phyloP scores from a whole-genome alignment of 1,140 invertebrate species.

The Brachystomella parvula region DNA sequence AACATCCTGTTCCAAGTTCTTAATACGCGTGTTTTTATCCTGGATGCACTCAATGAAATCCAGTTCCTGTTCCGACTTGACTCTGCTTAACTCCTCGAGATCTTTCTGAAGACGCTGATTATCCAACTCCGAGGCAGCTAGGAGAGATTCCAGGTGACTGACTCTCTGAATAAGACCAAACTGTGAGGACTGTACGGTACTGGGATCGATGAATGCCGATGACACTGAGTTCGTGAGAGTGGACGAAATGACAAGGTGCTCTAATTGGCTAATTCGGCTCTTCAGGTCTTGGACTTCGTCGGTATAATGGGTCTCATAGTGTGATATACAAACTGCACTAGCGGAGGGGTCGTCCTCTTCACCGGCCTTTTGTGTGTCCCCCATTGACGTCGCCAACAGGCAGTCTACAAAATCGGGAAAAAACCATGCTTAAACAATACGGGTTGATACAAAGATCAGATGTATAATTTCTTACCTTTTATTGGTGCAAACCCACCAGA shows the following conservation, averaged over 20 bases:
- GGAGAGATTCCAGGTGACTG: slow-evolving; percentile 26
- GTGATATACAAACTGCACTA: background rate
- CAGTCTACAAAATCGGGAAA: no score
- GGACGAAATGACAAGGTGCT: slow-evolving; percentile 24
- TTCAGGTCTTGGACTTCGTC: slow-evolving; percentile 21
- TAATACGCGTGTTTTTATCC: slow-evolving; percentile 17
- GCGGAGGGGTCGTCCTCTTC: no score
- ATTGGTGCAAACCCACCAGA: no score
- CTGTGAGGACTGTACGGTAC: background rate
- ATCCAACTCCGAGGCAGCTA: slow-evolving; percentile 32
- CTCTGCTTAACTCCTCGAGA: slow-evolving; percentile 14
- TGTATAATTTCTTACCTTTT: no score
- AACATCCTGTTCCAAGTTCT: slow-evolving; percentile 11
- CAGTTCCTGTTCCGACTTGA: slow-evolving; percentile 19
- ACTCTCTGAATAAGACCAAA: slow-evolving; percentile 23
- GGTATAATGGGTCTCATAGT: background rate
- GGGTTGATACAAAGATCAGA: no score
- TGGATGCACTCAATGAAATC: slow-evolving; percentile 12
- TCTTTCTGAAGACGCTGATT: slow-evolving; percentile 23
- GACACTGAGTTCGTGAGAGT: slow-evolving; percentile 10
- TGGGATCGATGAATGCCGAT: slow-evolving; percentile 3
- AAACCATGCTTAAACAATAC: no score
- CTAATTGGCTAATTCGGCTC: slow-evolving; percentile 31
- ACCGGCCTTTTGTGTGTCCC: no score
- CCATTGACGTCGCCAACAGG: no score